Evolutionary conservation across 1,140 invertebrate genomes (phyloP).

Genomic region (Anthonomus grandis): DNA sequence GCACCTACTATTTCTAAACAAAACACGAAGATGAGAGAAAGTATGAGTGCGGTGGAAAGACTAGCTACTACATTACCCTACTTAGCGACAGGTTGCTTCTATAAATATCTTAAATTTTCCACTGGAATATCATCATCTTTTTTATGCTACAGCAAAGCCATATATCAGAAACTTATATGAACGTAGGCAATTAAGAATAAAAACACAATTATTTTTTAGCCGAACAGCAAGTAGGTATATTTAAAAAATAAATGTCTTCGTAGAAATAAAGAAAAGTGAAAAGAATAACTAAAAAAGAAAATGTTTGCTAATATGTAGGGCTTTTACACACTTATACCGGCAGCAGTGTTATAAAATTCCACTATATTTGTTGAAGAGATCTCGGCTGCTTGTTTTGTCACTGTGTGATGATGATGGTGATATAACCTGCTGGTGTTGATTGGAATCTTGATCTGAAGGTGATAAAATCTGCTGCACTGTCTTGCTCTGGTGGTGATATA

Average conservation of each 20-base stretch:
- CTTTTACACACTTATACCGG: background rate
- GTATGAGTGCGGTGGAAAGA: constrained; percentile 14
- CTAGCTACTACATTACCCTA: constrained; percentile 10
- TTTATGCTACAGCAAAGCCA: constrained; percentile 2
- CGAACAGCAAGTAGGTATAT: too few relatives aligned
- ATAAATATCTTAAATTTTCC: constrained; percentile 17
- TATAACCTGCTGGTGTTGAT: too few relatives aligned
- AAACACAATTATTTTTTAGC: too few relatives aligned
- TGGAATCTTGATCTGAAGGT: too few relatives aligned
- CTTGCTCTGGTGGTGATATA: background rate
- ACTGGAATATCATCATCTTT: constrained; percentile 20
- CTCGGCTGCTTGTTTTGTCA: too few relatives aligned
- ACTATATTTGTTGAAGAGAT: too few relatives aligned
- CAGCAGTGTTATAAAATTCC: too few relatives aligned
- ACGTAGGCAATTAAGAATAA: too few relatives aligned
- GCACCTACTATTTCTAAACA: constrained; percentile 4
- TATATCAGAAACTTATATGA: background rate
- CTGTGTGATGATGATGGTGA: too few relatives aligned
- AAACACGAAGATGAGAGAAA: constrained; percentile 11
- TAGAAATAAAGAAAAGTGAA: background rate
- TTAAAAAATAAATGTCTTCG: background rate
- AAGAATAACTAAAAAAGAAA: background rate
- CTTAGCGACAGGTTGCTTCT: constrained; percentile 19
- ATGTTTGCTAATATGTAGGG: background rate
- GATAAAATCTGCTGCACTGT: too few relatives aligned